A percentile compares a stretch with the other conserved stretches of the same genome.
Conservation (phyloP, 1,140 invertebrate genomes). For the Acarapis woodi region DNA sequence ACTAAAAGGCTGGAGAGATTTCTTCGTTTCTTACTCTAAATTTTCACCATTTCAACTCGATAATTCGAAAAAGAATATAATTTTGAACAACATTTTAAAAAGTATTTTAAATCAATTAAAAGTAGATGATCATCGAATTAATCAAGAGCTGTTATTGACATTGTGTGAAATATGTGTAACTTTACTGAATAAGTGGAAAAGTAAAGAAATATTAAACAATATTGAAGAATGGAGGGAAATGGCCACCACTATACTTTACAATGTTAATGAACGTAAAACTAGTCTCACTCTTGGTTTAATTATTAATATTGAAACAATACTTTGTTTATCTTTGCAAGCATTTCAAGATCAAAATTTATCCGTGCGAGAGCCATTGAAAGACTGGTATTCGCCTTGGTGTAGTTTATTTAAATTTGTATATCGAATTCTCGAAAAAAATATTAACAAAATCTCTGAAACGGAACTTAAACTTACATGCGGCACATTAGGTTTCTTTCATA, state of each 20-base stretch:
- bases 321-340: neutral
- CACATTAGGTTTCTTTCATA: neutral
- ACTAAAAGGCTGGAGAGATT: constrained; percentile 13
- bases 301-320: neutral
- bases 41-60: constrained; percentile 6
- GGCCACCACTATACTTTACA: neutral
- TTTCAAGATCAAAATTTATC: neutral
- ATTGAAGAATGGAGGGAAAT: neutral
- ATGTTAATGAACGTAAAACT: neutral
- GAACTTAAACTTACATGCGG: neutral
- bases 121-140: neutral
- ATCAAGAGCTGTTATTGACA: neutral
- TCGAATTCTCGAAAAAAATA: constrained; percentile 1
- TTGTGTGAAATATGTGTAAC: neutral
- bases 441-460: neutral
- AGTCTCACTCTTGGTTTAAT: neutral
- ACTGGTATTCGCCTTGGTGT: neutral
- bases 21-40: constrained; percentile 11
- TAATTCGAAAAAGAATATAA: neutral
- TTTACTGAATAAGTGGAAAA: neutral
- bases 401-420: neutral
- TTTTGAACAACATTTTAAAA: neutral
- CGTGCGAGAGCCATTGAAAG: neutral
- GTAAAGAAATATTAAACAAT: neutral
- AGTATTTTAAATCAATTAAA: neutral